Conservation (phyloP, 2,888 invertebrate species). For the Folsomia candida region DNA sequence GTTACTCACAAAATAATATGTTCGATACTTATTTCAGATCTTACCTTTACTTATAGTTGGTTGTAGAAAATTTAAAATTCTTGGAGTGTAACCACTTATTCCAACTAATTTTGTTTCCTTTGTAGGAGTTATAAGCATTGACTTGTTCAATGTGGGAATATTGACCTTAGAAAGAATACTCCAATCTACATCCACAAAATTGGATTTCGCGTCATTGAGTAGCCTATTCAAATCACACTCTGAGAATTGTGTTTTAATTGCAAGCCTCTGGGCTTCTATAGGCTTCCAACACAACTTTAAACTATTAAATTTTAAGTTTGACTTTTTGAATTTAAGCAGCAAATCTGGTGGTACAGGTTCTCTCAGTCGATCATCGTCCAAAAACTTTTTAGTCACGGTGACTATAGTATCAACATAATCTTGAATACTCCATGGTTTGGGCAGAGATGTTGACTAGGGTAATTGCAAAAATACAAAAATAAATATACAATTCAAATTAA, state of each 20-base stretch:
- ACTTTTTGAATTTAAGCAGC: not conserved
- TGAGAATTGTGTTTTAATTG: not conserved
- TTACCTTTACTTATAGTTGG: constrained; percentile 5
- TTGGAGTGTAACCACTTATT: constrained; percentile 18
- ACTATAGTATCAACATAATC: too few relatives aligned
- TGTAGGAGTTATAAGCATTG: constrained; percentile 21
- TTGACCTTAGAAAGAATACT: constrained; percentile 8
- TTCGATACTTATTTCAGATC: too few relatives aligned
- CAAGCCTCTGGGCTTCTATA: not conserved
- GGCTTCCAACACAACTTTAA: constrained; percentile 3
- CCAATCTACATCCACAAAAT: constrained; percentile 15
- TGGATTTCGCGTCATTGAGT: not conserved
- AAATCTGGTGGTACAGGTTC: not conserved
- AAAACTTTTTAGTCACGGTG: too few relatives aligned
- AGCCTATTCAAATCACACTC: not conserved
- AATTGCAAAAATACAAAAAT: too few relatives aligned
- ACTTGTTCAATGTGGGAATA: not conserved
- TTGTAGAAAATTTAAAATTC: constrained; percentile 20
- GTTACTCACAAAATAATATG: too few relatives aligned
- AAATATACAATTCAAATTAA: too few relatives aligned
- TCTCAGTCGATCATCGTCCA: too few relatives aligned
- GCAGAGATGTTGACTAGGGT: too few relatives aligned
- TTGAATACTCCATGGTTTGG: too few relatives aligned
- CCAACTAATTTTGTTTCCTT: constrained; percentile 16
- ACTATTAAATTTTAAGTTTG: not conserved